phyloP scores from a whole-genome alignment of 2,113 vertebrate species.

The Plotosus lineatus region DNA sequence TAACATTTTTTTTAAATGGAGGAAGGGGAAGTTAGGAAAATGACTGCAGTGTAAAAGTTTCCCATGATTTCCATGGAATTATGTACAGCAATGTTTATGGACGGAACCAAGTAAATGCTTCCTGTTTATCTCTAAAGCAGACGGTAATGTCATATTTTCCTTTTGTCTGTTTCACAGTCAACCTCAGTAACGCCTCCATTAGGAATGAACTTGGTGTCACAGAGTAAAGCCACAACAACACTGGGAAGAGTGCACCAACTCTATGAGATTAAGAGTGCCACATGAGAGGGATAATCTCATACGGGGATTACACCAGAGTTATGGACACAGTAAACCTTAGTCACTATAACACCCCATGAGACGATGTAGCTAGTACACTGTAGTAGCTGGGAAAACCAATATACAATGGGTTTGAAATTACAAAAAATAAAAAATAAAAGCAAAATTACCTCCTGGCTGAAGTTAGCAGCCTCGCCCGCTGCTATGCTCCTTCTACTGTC shows the following conservation, averaged over 20 bases:
- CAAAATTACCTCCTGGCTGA: not conserved
- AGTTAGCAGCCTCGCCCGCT: no score
- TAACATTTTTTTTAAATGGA: not conserved
- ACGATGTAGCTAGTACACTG: not conserved
- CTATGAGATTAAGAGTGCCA: constrained; percentile 2
- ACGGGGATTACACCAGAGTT: not conserved
- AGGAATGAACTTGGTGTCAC: not conserved
- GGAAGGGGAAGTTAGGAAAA: not conserved
- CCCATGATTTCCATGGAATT: not conserved
- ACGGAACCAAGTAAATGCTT: not conserved
- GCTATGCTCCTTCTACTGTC: not conserved
- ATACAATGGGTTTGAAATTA: not conserved
- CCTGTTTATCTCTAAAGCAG: not conserved
- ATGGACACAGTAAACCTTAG: not conserved
- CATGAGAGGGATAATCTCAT: not conserved
- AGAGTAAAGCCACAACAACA: not conserved
- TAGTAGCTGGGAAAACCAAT: not conserved
- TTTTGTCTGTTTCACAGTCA: not conserved
- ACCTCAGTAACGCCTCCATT: not conserved
- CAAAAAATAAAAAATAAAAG: no score
- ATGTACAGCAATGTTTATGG: not conserved
- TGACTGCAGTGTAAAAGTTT: no score
- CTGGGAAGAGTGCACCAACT: not conserved
- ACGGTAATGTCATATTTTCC: not conserved
- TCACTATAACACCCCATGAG: not conserved